Base-by-base conservation (phyloP, 2,888 invertebrate species). In the Oligia strigilis region DNA sequence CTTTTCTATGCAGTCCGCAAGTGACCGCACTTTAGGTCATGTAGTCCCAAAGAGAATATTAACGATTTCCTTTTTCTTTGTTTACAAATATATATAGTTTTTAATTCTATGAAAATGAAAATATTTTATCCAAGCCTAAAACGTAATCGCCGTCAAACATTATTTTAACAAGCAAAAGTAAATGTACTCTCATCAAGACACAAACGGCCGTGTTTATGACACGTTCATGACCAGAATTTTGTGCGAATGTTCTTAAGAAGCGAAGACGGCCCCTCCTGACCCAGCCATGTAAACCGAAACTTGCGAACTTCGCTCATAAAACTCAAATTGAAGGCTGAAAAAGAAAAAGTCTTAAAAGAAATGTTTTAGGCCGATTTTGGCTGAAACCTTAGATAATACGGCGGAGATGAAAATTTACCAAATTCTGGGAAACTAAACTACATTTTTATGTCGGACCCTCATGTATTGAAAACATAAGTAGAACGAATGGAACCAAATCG, bases 401-500 rank as follows among this genome's bases (percentile, higher is more conserved):
- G 62, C 55, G 62, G 60, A 74, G 71, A 86, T 81, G 77, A 87
- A 87, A 85, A 77, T 82, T 75, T 73, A 43, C 77, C 71, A 77
- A 84, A 88, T 86, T 81, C 81, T 87, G 78, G 52, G 70, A 67
- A 85, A 77, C 75, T 81, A 86, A 83, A 83, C 81, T 77, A 71
- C 75, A 62, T 23, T 86, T 82, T 87, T 85, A 85, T 69, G 75
- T 73, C 29, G 43, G 72, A 77, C 78, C 85, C 79, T 83, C 76
- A 81, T 80, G 87, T 85, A 88, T 86, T 86, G 87, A 88, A 88
- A 88, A 88, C 88, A 81, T 85, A 85, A 85, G 86, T 85, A 85
- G 78, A 85, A 86, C 29, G 78, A 88, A 87, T 82, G 74, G 66
- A 78, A 78, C 75, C 64, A 66, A 87, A 88, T 83, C 75, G 83